These are phyloP conservation scores for Orthosia gothica DNA, from an alignment of 2,888 invertebrate species.

Conservation along the genomic window DNA sequence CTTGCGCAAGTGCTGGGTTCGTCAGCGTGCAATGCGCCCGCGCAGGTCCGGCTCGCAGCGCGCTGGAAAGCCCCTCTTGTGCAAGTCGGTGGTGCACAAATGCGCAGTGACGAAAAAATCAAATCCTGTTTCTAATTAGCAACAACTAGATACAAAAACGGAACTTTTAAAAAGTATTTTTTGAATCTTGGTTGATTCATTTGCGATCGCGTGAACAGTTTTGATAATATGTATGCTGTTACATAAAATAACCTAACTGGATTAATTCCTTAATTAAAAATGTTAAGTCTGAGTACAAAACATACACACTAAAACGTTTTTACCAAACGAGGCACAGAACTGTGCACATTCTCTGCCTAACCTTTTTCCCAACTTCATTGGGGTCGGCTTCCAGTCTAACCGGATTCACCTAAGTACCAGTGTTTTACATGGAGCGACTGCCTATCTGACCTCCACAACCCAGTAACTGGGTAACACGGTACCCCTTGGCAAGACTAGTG, in stretches of 20 bases:
- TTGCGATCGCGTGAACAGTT: background rate
- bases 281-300: background rate
- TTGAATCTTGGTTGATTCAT: background rate
- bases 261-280: background rate
- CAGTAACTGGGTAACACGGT: too few relatives aligned
- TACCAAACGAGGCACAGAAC: background rate
- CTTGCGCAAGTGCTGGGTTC: constrained; percentile 80
- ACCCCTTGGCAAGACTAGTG: too few relatives aligned
- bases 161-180: background rate
- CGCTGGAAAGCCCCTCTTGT: constrained; percentile 87
- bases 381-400: too few relatives aligned
- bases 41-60: constrained; percentile 80
- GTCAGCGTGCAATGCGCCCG: constrained; percentile 71
- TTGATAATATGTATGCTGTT: constrained; percentile 1
- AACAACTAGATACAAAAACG: constrained; percentile 16
- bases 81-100: constrained; percentile 75
- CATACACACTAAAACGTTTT: background rate
- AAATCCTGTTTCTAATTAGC: constrained; percentile 58
- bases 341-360: too few relatives aligned
- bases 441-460: too few relatives aligned
- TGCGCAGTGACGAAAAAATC: constrained; percentile 49
- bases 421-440: too few relatives aligned
- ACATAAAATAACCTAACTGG: background rate
- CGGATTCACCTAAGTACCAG: too few relatives aligned
- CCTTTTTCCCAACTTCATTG: too few relatives aligned